These are phyloP conservation scores for Lissonota sp. DNA, from an alignment of 2,888 invertebrate species.

Conservation along the genomic window DNA sequence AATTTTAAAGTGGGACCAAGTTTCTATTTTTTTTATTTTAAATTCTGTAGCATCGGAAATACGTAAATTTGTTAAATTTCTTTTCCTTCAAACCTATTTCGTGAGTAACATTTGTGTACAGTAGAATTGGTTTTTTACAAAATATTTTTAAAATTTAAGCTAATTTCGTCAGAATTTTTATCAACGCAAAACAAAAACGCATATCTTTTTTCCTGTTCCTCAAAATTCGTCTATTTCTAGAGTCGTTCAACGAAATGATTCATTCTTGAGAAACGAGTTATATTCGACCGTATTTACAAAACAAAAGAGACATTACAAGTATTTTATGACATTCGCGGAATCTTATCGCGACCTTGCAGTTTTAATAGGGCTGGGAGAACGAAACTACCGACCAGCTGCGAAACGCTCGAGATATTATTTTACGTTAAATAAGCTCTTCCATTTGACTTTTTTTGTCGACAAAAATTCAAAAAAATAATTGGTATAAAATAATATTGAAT, in stretches of 20 bases:
- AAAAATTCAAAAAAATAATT: not conserved
- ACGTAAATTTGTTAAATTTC: not conserved
- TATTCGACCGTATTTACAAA: conserved; percentile 31
- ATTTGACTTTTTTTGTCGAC: not conserved
- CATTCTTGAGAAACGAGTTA: conserved; percentile 19
- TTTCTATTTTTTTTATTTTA: conserved; percentile 11
- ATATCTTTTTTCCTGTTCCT: conserved; percentile 32
- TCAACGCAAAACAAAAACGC: conserved; percentile 23
- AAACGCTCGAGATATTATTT: conserved; percentile 8
- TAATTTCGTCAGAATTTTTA: not conserved
- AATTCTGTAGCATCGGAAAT: conserved; percentile 1
- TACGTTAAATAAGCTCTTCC: not conserved
- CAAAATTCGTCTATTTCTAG: conserved; percentile 1
- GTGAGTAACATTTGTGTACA: not conserved
- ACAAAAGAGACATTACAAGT: not conserved
- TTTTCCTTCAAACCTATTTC: not conserved
- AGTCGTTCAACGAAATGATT: conserved; percentile 12
- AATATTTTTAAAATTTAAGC: no score
- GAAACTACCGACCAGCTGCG: not conserved
- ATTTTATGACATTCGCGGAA: conserved; percentile 18
- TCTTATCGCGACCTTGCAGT: conserved; percentile 56
- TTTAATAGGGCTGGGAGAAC: conserved; percentile 28
- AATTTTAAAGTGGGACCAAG: not conserved
- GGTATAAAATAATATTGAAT: not conserved
- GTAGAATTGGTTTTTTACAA: not conserved